Evolutionary conservation across 2,888 invertebrate species (phyloP), one percentile per base, ranked within the genome.

Genomic region (Zaprionus bogoriensis): DNA sequence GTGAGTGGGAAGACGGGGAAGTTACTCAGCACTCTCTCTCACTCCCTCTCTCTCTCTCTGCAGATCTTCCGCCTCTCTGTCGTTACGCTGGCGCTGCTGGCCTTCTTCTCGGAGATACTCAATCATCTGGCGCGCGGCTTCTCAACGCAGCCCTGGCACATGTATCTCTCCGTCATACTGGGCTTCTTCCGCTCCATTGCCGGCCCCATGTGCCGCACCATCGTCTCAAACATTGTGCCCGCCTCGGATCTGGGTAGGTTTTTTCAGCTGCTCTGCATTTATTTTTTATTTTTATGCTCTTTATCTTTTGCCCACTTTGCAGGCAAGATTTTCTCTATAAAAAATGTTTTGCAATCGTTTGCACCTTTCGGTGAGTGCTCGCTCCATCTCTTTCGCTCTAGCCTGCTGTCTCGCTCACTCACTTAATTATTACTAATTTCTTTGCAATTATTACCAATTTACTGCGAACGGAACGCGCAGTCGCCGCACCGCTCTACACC

Each of bases 291-390:
- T 2, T 17, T 23, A 14, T 47, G 20, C 7, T 7, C 17, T 12
- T 38, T 36, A n/a, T n/a, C n/a, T n/a, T n/a, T n/a, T n/a, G n/a
- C n/a, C n/a, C 17, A 1, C 9, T 39, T 69, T 76, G 0, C 52
- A 90, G 94, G 94, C 2, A 94, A 94, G 90, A 92, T 95, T 22
- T 95, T 95, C 86, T 93, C 95, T 0, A 90, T 95, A 50, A 93
- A 94, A 83, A 93, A 94, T 25, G 92, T 93, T 2, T 83, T 94
- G 22, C 95, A 95, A 90, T 93, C 94, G 12, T 75, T 93, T 39
- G 92, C 93, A 19, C 94, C 94, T 0, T 90, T 95, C 48, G 84
- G 78, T 79, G 58, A 77, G 78, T 25, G 4, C 2, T 23, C 42
- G 4, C 7, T 17, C 14, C n/a, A n/a, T 5, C 7, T 6, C n/a